Percentiles rank a stretch among this genome's conserved stretches.
Conservation (phyloP, 2,797 vertebrate species). For the Taeniopygia guttata region DNA sequence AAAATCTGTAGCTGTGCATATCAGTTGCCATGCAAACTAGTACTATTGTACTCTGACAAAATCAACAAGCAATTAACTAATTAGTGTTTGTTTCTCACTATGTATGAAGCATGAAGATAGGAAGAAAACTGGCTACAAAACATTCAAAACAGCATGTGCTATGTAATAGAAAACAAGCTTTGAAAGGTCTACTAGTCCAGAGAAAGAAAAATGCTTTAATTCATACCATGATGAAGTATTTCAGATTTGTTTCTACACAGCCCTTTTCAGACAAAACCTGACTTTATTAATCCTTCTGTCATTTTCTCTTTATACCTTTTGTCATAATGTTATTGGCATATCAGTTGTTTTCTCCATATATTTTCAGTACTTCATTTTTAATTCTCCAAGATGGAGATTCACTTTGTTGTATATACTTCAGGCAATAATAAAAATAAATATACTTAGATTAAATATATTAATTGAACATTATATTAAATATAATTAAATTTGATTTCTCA, state of each 20-base stretch:
- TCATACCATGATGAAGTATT: background rate
- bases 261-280: background rate
- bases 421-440: background rate
- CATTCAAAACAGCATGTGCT: background rate
- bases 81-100: background rate
- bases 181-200: background rate
- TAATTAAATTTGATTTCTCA: background rate
- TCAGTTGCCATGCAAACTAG: background rate
- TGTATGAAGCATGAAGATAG: background rate
- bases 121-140: background rate
- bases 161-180: background rate
- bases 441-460: background rate
- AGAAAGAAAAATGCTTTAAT: background rate
- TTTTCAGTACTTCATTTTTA: background rate
- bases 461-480: background rate
- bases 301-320: background rate
- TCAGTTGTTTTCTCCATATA: background rate
- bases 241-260: background rate
- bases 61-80: slow-evolving; percentile 9
- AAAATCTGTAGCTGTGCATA: background rate
- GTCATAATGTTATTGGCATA: background rate
- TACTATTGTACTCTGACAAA: background rate
- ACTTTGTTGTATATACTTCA: background rate
- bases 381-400: background rate
- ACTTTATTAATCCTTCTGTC: background rate